Base-by-base conservation (phyloP, 2,888 invertebrate genomes). In the Escarpia spicata region DNA sequence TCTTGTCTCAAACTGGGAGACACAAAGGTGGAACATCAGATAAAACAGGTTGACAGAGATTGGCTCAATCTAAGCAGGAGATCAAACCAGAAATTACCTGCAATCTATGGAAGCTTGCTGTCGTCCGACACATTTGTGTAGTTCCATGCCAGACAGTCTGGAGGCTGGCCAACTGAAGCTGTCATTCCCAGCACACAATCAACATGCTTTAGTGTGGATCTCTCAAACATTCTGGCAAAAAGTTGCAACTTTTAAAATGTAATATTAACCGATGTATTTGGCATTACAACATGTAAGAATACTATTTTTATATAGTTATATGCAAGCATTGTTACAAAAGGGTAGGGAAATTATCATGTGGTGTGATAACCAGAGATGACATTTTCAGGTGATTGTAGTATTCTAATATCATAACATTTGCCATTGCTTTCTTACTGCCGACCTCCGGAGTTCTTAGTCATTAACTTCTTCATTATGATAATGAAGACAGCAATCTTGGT, bases 1-100 rank as follows among this genome's bases (percentile, higher is more conserved):
- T 75, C 26, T 19, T 19, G 75, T n/a, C 75, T 26, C 75, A 75
- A n/a, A 75, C 75, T 75, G 75, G 75, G 75, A 75, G 75, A 26
- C 19, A 75, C 75, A 19, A n/a, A 6, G n/a, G 26, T 2, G 6
- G 6, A 4, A 26, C 75, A 75, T 19, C 75, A 26, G 75, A 75
- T 75, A n/a, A 75, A 75, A 75, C 75, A 75, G 6, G 75, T 75
- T 75, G 19, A n/a, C n/a, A 75, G 75, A n/a, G n/a, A 75, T 75
- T 75, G 75, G 75, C 75, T 75, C 19, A 19, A 19, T 75, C 26
- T 1, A 26, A 75, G 75, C 26, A 75, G 19, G 75, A 75, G 75
- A 75, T 75, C 75, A 75, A 75, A 75, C 75, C n/a, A n/a, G 75
- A 75, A 75, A 75, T 75, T 75, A 75, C 75, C 75, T 75, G 26